phyloP scores from a whole-genome alignment of 2,888 invertebrate genomes.

The Ametastegia equiseti region DNA sequence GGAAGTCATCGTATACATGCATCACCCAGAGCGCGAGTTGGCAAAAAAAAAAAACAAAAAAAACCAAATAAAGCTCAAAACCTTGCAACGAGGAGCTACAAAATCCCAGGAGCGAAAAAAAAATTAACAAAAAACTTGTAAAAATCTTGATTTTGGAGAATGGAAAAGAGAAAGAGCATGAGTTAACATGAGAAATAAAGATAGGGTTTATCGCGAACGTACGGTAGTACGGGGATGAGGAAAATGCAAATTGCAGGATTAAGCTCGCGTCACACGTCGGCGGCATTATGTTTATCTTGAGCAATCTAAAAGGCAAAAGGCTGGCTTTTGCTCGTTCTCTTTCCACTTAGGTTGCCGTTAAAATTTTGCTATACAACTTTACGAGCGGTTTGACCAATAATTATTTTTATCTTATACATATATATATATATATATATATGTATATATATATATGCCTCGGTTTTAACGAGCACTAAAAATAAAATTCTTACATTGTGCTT shows the following conservation, averaged over 20 bases:
- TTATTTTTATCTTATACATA: constrained; percentile 46
- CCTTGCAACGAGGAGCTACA: no score
- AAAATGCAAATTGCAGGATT: constrained; percentile 43
- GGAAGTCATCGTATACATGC: not conserved
- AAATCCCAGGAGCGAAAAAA: not conserved
- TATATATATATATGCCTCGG: not conserved
- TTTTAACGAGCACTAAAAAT: constrained; percentile 48
- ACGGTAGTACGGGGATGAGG: no score
- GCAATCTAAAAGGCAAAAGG: constrained; percentile 37
- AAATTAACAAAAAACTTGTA: not conserved
- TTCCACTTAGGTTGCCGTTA: constrained; percentile 41
- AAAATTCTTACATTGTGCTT: constrained; percentile 40
- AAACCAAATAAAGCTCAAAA: not conserved
- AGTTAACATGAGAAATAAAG: constrained; percentile 36
- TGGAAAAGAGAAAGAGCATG: not conserved
- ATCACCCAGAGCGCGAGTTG: not conserved
- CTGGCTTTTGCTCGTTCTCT: constrained; percentile 36
- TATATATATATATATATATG: no score
- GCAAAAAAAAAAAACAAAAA: no score
- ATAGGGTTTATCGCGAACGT: constrained; percentile 27
- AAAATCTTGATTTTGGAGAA: not conserved
- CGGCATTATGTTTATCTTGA: constrained; percentile 27
- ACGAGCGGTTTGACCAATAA: constrained; percentile 38
- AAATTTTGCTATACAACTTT: constrained; percentile 19
- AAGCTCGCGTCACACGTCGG: constrained; percentile 42